Base-by-base conservation (phyloP, 1,140 invertebrate genomes). In the Scaptomyza montana region DNA sequence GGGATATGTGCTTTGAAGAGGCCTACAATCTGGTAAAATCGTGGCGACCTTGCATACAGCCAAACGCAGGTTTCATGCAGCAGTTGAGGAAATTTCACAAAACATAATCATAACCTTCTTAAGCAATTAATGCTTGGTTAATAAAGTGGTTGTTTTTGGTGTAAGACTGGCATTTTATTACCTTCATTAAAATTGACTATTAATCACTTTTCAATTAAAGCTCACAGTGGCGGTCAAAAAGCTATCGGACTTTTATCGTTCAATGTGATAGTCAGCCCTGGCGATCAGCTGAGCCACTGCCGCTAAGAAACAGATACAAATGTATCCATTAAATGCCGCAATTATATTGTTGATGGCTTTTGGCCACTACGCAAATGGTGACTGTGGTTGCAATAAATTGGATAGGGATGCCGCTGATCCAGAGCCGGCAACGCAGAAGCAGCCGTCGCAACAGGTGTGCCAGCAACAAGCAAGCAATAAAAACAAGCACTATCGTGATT, bases 41-140 rank as follows among this genome's bases (percentile, higher is more conserved):
- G 28, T 93, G 93, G 67, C 92, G 96, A 74, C 93, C 93, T 50
- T 94, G 94, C 78, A 94, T 96, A 70, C 94, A 94, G 86, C 97
- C 97, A 46, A 98, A 98, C 92, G 93, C 93, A 53, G 97, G 97
- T 8, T 98, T 98, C 93, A 92, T 94, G 61, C 93, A 93, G 70
- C 96, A 97, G 92, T 91, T 97, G 19, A 89, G 77, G 13, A 67
- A 54, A 12, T 75, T 55, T 54, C 36, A 8, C 25, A 78, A 57
- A 65, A 30, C 46, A 5, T 41, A 33, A 33, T 6, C 30, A 50
- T 62, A 51, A 12, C 12, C 10, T 8, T 2, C 16, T 59, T 16
- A 16, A 39, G 30, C 16, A 50, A 51, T 50, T 21, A 19, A 47
- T 60, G 28, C 30, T 47, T 36, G 3, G 28, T 25, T 51, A 62